These are phyloP conservation scores for Apaloderma vittatum DNA, from an alignment of 2,113 vertebrate genomes.

Conservation along the genomic window DNA sequence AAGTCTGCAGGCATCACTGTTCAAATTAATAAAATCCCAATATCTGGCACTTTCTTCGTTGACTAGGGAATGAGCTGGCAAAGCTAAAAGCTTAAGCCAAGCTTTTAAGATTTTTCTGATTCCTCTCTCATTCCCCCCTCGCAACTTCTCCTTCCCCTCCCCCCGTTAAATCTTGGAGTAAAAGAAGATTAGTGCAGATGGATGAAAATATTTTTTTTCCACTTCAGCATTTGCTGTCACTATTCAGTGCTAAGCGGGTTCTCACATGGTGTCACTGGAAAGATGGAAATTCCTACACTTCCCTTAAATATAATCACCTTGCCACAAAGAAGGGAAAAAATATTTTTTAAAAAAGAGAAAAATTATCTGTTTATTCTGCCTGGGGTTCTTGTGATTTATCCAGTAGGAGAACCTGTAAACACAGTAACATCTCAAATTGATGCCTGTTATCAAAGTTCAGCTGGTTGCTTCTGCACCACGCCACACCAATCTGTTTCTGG, in stretches of 20 bases:
- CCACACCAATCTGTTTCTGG: neutral
- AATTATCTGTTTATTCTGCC: constrained; percentile 29
- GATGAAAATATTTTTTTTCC: constrained; percentile 71
- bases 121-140: neutral
- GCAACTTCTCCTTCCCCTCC: neutral
- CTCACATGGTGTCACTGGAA: constrained; percentile 52
- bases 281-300: constrained; percentile 55
- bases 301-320: constrained; percentile 59
- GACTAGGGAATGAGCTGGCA: constrained; percentile 62
- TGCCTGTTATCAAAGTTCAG: neutral
- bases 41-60: constrained; percentile 37
- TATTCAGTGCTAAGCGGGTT: constrained; percentile 45
- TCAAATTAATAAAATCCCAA: constrained; percentile 56
- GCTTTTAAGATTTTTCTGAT: constrained; percentile 54
- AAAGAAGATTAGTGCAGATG: constrained; percentile 69
- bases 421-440: neutral
- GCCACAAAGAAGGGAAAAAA: neutral
- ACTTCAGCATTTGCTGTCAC: constrained; percentile 73
- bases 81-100: constrained; percentile 55
- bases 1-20: constrained; percentile 48
- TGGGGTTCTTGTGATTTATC: neutral
- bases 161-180: constrained; percentile 53
- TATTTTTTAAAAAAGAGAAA: neutral
- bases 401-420: neutral
- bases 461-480: neutral